Conservation (phyloP, 1,140 invertebrate species). For the Drosophila novamexicana region DNA sequence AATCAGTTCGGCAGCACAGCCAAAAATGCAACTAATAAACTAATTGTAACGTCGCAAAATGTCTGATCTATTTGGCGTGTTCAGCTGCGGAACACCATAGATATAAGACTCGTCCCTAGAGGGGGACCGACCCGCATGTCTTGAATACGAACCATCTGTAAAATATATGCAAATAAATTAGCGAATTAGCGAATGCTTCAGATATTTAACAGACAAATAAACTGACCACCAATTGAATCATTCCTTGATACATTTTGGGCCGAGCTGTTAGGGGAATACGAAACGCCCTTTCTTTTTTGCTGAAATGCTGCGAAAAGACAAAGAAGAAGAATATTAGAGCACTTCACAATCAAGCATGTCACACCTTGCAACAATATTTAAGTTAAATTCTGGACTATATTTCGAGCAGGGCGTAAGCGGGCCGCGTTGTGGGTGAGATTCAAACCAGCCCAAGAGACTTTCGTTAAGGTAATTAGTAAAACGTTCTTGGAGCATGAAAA, state of each 20-base stretch:
- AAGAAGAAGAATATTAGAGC: no score
- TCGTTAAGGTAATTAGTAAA: slow-evolving; percentile 40
- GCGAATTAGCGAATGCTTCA: neutral
- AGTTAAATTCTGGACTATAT: slow-evolving; percentile 1
- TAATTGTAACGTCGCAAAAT: slow-evolving; percentile 36
- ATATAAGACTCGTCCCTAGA: slow-evolving; percentile 33
- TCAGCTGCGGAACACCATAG: slow-evolving; percentile 45
- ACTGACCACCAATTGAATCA: slow-evolving; percentile 3
- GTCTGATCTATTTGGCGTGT: slow-evolving; percentile 23
- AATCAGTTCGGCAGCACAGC: slow-evolving; percentile 1
- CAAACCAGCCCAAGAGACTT: neutral
- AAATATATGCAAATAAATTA: neutral
- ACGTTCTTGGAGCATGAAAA: slow-evolving; percentile 35
- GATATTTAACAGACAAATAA: no score
- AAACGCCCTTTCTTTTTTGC: neutral
- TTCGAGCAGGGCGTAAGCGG: neutral
- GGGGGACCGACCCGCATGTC: neutral
- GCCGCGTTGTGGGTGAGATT: neutral
- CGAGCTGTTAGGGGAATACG: neutral
- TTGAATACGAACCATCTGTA: slow-evolving; percentile 4
- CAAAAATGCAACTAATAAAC: neutral
- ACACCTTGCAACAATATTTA: neutral
- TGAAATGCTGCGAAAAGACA: slow-evolving; percentile 2
- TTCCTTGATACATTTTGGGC: neutral
- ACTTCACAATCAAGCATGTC: no score